Base-by-base conservation (phyloP, 2,797 vertebrate genomes). In the Halcyon chelicuti region DNA sequence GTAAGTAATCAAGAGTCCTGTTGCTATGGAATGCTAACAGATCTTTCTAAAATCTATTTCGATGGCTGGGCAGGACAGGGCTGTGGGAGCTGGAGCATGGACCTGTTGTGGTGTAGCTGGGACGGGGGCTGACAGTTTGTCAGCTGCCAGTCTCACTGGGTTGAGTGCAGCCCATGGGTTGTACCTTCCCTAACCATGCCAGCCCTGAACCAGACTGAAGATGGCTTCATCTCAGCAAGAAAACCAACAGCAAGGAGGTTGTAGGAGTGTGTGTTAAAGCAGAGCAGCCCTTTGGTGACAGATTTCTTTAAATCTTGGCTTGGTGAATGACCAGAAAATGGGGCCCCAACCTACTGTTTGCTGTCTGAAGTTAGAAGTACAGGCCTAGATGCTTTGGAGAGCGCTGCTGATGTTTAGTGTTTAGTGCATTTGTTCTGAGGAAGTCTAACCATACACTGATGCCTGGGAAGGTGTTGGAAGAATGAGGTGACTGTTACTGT, bases 31-130 rank as follows among this genome's bases (percentile, higher is more conserved):
- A 35, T 47, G 6, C 5, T 55, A 67, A 18, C 9, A 67, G 44
- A 9, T 16, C 39, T 80, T 77, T 81, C 8, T 70, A 49, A 82
- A 57, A 23, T 14, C 28, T 58, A 2, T 60, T 80, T 39, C 49
- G 42, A 1, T 68, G 58, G 12, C 33, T 7, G 11, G 51, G 3
- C 13, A 70, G 42, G 12, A 20, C 25, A 37, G 31, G 23, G 12
- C 25, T 42, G 12, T 33, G 31, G 20, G 9, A 28, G 10, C 21
- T 63, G 72, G 25, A 76, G 12, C 37, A 40, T 0, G 3, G 25
- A 17, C 55, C 28, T 66, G 3, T 18, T 60, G 81, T 0, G 1
- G 15, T 1, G 1, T 19, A 1, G 0, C 25, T 39, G 39, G 20
- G 18, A 15, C 22, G 44, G n/a, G 57, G 7, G 7, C 35, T 74